Base-by-base conservation (phyloP, 2,888 invertebrate genomes). In the Apamea epomidion region DNA sequence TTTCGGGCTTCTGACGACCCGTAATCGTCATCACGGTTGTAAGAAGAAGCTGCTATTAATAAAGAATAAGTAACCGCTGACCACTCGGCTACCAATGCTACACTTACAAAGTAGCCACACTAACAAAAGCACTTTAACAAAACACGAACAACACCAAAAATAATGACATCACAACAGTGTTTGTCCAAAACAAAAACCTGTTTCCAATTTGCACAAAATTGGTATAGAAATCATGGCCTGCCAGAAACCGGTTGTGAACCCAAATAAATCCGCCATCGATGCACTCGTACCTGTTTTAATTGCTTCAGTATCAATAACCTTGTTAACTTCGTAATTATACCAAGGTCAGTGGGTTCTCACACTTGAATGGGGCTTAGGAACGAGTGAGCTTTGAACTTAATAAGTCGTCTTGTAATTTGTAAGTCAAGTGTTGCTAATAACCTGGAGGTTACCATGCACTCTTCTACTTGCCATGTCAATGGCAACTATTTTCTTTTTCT, bases 281-380 rank as follows among this genome's bases (percentile, higher is more conserved):
- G 77, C 88, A 85, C 79, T 74, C 48, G 7, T 77, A 85, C 87
- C 83, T 67, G 87, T 80, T 88, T 88, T 89, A 89, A 90, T 88
- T 88, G 82, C 78, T 75, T 72, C 71, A 71, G 84, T 86, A 88
- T 87, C 90, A 89, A 88, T 88, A 85, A 89, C 86, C 90, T 86
- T 86, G 87, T 88, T 87, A 86, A 70, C 72, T 80, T 58, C n/a
- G 80, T 87, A 90, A 91, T 90, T 82, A 90, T 76, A 76, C 51
- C 77, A 84, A 83, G 84, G 84, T 70, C 84, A 86, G 32, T 21
- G 0, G 0, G 74, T 48, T 76, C 74, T 54, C 74, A 64, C 48
- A 78, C 48, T 70, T 83, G 25, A 78, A 78, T 37, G 48, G 7
- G 42, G 10, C 14, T 87, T 75, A 65, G 72, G 54, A 68, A 8